Base-by-base conservation (phyloP, 2,113 vertebrate species). In the Odontesthes bonariensis region DNA sequence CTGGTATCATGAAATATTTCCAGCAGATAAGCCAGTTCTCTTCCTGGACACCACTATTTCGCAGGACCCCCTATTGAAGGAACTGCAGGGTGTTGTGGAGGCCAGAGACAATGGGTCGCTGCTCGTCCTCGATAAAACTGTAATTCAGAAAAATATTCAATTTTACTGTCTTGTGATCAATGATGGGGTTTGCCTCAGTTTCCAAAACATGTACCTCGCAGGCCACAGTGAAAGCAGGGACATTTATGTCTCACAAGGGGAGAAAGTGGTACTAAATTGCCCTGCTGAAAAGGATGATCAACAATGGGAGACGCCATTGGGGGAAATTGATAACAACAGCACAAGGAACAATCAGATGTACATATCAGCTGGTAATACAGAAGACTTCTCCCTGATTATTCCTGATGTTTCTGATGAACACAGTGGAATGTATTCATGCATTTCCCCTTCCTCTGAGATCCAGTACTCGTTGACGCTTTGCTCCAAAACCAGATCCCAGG, bases 251-350 rank as follows among this genome's bases (percentile, higher is more conserved):
- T 86, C 88, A 8, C 27, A 8, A 1, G 89, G 91, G 17, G 94
- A 94, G 32, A 81, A 3, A 38, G 73, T 91, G 20, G 42, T 74
- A 2, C 81, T 95, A 2, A 8, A 56, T 0, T 95, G 94, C 47
- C 42, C 75, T 3, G 55, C 71, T 32, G 49, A 82, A 2, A 27
- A 27, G 12, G 68, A 78, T 12, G 27, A 49, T 3, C 19, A 67
- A 56, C 82, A 86, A 12, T 95, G 94, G 94, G 68, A 88, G 0
- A 94, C 93, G 17, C 93, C 93, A 3, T 13, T 86, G n/a, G 92
- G 92, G 0, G 52, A 3, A 6, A 35, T 94, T 14, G 74, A 85
- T 38, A 14, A 20, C 1, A 55, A 6, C 38, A 73, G 3, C 32
- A 0, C 0, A 3, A 8, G 13, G 10, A 13, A 0, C 12, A 33